These are phyloP conservation scores for crab-eating macaque (Macaca fascicularis) DNA, from an alignment of 2,113 vertebrate genomes.

Conservation along the genomic window T2T-MFA8v1.1 NC_088385.1:20769501-20770000, in stretches of 20 bases:
- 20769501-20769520: background rate
- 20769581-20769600: background rate
- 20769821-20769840: no score
- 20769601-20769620: no score
- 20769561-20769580: background rate
- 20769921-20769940: background rate
- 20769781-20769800: no score
- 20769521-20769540: background rate
- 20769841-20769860: no score
- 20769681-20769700: fast-evolving
- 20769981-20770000: background rate
- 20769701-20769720: no score
- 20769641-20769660: no score
- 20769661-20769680: fast-evolving
- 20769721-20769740: no score
- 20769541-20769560: background rate
- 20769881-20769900: fast-evolving
- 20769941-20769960: background rate
- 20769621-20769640: fast-evolving
- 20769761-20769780: no score
- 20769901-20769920: background rate
- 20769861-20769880: no score
- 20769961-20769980: background rate
- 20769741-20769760: fast-evolving
- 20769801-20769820: no score